Conservation (phyloP, 2,888 invertebrate genomes). For the Netelia virgata region DNA sequence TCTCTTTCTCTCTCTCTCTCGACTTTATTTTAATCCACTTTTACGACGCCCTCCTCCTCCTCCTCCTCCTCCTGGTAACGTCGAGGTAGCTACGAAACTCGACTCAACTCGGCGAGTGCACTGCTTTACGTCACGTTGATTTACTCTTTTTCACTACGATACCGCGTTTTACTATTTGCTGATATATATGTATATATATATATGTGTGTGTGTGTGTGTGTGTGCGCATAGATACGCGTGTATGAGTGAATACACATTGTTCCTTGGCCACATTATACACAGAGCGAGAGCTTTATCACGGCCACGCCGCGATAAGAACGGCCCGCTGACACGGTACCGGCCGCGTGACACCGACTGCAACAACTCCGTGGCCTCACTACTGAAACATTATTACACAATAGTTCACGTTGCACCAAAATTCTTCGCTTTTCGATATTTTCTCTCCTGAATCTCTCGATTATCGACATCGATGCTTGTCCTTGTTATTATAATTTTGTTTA, state of each 20-base stretch:
- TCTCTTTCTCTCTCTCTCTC: background rate
- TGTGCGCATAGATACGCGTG: background rate
- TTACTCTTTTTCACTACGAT: slow-evolving; percentile 18
- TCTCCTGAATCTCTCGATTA: background rate
- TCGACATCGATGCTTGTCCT: too few relatives aligned
- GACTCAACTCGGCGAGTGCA: slow-evolving; percentile 9
- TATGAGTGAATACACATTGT: slow-evolving; percentile 9
- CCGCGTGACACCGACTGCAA: slow-evolving; percentile 57
- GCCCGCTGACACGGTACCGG: slow-evolving; percentile 45
- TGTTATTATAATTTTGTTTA: background rate
- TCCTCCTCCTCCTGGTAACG: background rate
- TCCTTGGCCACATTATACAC: background rate
- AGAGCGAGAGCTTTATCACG: slow-evolving; percentile 60
- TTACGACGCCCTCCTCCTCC: slow-evolving; percentile 35
- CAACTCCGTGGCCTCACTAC: background rate
- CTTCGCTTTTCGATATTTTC: background rate
- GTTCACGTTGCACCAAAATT: slow-evolving; percentile 29
- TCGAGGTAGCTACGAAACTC: slow-evolving; percentile 25
- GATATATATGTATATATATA: background rate
- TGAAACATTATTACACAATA: slow-evolving; percentile 57
- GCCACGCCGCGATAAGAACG: slow-evolving; percentile 57
- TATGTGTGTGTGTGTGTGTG: background rate
- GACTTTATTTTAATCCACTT: slow-evolving; percentile 56
- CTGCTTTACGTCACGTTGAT: slow-evolving; percentile 1
- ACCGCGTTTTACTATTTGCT: slow-evolving; percentile 16